Percentiles rank a stretch among this genome's conserved stretches.
phyloP scores from a whole-genome alignment of 1,140 invertebrate genomes.

The Anastrepha obliqua region DNA sequence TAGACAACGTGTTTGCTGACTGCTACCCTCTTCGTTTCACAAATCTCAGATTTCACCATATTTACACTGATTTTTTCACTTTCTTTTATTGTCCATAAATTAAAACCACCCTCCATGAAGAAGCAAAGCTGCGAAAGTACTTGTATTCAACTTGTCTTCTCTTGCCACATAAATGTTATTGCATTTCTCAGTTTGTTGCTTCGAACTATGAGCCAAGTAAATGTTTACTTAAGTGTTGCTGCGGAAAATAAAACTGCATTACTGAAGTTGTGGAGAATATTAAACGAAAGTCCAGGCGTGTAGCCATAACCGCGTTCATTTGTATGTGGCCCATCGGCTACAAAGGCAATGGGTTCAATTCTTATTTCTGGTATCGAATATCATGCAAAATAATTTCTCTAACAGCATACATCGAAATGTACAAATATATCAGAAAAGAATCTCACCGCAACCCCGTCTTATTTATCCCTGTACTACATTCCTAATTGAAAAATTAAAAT shows the following conservation, averaged over 20 bases:
- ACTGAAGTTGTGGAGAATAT: neutral
- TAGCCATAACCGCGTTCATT: neutral
- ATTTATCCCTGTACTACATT: too few species aligned
- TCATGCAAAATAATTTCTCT: too few species aligned
- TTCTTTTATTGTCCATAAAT: constrained; percentile 18
- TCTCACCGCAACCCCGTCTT: too few species aligned
- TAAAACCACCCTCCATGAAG: constrained; percentile 18
- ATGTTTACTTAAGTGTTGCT: constrained; percentile 43
- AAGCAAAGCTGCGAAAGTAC: neutral
- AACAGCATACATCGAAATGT: too few species aligned
- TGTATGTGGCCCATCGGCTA: neutral
- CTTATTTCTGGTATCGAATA: too few species aligned
- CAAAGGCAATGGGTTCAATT: too few species aligned
- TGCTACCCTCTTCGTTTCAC: neutral
- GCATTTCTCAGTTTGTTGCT: constrained; percentile 16
- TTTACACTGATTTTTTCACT: constrained; percentile 11
- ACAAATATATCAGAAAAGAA: too few species aligned
- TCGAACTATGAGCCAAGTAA: neutral
- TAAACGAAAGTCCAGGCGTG: neutral
- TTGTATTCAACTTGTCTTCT: neutral
- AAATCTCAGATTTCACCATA: neutral
- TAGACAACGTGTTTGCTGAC: neutral
- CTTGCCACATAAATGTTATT: neutral
- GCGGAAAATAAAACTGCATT: neutral
- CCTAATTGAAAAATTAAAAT: too few species aligned